Conservation (phyloP, 2,797 vertebrate genomes). For the Scyliorhinus canicula region DNA sequence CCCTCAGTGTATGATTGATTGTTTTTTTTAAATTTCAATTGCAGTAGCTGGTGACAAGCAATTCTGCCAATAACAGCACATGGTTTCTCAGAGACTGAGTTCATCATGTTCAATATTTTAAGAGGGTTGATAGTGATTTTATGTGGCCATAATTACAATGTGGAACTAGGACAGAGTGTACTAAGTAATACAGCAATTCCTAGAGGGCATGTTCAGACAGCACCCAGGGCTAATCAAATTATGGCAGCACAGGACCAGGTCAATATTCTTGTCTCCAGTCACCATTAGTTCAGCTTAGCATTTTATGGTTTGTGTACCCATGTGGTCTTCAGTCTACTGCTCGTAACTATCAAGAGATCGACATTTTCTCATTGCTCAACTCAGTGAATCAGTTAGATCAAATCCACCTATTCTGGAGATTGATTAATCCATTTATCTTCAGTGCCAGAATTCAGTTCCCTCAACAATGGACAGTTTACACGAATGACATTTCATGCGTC, state of each 20-base stretch:
- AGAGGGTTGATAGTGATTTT: background rate
- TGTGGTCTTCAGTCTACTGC: background rate
- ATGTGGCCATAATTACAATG: background rate
- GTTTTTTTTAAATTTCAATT: background rate
- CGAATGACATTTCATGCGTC: background rate
- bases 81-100: background rate
- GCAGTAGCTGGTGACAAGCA: background rate
- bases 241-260: background rate
- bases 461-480: background rate
- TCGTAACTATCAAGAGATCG: background rate
- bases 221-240: constrained; percentile 7
- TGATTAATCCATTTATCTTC: background rate
- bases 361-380: background rate
- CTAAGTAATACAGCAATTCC: background rate
- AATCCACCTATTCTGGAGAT: background rate
- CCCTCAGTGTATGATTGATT: background rate
- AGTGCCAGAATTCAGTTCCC: background rate
- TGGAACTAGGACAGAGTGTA: background rate
- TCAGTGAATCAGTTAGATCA: background rate
- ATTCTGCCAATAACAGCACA: background rate
- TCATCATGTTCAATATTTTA: constrained; percentile 4
- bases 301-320: background rate
- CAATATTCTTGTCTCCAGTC: background rate
- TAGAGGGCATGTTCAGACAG: background rate
- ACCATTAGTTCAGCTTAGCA: background rate